Evolutionary conservation across 2,113 vertebrate species (phyloP), one percentile per base, ranked within the genome.

Genomic region (Oreotrochilus melanogaster): DNA sequence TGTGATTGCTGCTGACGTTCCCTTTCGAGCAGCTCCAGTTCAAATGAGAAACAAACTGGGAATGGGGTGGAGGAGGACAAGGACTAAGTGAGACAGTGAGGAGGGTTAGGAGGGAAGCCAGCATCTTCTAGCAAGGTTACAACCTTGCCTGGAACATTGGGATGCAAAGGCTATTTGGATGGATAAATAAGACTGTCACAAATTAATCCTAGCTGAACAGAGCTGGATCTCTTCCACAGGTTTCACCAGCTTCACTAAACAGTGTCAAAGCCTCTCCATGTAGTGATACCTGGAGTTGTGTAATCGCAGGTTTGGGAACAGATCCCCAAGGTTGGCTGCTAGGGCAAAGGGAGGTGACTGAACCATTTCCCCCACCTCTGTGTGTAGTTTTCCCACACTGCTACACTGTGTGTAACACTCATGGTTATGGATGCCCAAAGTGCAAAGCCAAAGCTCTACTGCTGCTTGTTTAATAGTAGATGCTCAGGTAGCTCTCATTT

Each of bases 11-110:
- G 92, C 53, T 93, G 92, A 91, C 76, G 37, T 95, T 74, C 25
- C 92, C 82, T 93, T 74, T 70, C 70, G 47, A 56, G 78, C 72
- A 93, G 73, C 65, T 88, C 1, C 91, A 90, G 61, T 84, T 96
- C 91, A 94, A 64, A 74, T 21, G 91, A 95, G 78, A 96, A 96
- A 81, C 66, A 85, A 92, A 91, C 84, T 50, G 66, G 86, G 78
- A 61, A 83, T n/a, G 74, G 84, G 60, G 56, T 86, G 82, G 86
- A 86, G 31, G 28, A 88, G 75, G 70, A 95, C 47, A 62, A 51
- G 86, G 76, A 71, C 45, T 54, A 57, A 60, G 37, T 7, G 3
- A 88, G 60, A 30, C 14, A 47, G 57, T 75, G 78, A 54, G 23
- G 58, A 71, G 39, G 58, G 71, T 3, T 6, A 23, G 82, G 64